These are phyloP conservation scores for Rhabdomys pumilio DNA, from an alignment of 2,797 vertebrate species.

Conservation along the genomic window DNA sequence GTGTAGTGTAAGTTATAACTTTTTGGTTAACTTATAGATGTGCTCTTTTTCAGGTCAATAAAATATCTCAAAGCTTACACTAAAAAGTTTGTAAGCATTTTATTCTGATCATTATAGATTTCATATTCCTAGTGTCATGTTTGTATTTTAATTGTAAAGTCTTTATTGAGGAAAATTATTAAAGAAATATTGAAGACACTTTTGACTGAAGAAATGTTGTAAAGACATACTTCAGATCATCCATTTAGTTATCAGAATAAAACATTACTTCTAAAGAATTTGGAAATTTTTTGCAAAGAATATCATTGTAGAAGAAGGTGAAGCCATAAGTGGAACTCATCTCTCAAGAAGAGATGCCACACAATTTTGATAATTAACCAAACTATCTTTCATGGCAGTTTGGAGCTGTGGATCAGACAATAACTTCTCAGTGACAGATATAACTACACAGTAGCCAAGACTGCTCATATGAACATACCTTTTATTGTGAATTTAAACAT, in stretches of 20 bases:
- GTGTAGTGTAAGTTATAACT: neutral
- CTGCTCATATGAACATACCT: neutral
- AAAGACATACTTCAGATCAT: neutral
- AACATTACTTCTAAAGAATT: neutral
- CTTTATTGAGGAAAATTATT: neutral
- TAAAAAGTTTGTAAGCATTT: neutral
- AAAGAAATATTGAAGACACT: neutral
- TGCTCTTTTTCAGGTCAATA: neutral
- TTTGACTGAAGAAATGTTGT: neutral
- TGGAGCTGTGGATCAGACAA: neutral
- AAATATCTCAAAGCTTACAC: neutral
- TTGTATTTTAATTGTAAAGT: neutral
- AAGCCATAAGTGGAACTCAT: neutral
- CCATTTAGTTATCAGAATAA: neutral
- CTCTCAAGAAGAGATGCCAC: no score
- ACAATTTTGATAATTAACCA: neutral
- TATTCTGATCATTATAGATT: neutral
- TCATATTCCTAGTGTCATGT: neutral
- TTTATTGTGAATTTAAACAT: neutral
- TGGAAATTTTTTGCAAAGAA: neutral
- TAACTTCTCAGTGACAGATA: no score
- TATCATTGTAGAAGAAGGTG: neutral
- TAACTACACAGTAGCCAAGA: neutral
- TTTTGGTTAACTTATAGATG: conserved; percentile 7
- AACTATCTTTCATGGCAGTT: neutral